Percentiles rank a stretch among this genome's conserved stretches.
phyloP scores from a whole-genome alignment of 2,113 vertebrate genomes.

The Ondatra zibethicus region DNA sequence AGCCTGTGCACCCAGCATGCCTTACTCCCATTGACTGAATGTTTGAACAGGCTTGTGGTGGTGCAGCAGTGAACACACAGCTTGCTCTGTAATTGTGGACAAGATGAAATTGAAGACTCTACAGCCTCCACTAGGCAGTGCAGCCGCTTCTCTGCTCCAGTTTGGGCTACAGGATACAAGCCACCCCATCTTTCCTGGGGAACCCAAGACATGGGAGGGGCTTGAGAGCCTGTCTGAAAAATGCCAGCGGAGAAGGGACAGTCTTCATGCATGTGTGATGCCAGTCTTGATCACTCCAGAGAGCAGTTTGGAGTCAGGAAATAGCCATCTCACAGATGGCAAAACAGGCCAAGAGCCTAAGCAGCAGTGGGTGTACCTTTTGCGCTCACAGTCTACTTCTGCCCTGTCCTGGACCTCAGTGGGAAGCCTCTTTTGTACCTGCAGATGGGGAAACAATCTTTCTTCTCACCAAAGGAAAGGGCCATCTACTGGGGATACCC shows the following conservation, averaged over 20 bases:
- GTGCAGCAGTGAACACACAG: not conserved
- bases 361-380: not conserved
- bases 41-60: not conserved
- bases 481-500: too few relatives aligned
- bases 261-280: not conserved
- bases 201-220: not conserved
- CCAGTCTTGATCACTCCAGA: not conserved
- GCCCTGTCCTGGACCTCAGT: rapidly evolving
- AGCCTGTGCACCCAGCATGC: not conserved
- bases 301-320: not conserved
- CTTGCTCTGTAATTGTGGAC: not conserved
- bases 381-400: not conserved
- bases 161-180: not conserved
- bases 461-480: not conserved
- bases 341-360: not conserved
- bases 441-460: not conserved
- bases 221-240: not conserved
- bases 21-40: not conserved
- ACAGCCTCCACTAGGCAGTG: too few relatives aligned
- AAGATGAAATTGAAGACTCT: not conserved
- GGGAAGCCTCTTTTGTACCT: not conserved
- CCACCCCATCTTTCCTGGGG: not conserved
- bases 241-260: not conserved
- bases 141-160: not conserved
- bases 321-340: not conserved